These are phyloP conservation scores for Chloroceryle inda DNA, from an alignment of 2,797 vertebrate genomes.

Conservation along the genomic window DNA sequence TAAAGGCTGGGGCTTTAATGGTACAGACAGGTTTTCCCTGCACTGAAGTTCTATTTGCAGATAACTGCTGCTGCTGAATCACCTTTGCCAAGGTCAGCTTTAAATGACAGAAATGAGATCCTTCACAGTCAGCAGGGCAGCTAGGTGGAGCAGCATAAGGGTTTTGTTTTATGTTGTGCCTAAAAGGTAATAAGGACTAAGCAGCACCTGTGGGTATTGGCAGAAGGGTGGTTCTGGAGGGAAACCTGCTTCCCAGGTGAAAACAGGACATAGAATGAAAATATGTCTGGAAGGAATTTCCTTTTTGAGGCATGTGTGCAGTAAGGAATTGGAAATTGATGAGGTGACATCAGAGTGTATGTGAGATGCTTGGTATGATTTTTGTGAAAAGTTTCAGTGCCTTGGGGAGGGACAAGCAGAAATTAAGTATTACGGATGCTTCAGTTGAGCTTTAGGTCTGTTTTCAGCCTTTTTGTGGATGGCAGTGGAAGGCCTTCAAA, in stretches of 20 bases:
- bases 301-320: background rate
- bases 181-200: background rate
- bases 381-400: conserved; percentile 38
- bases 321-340: background rate
- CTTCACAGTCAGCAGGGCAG: background rate
- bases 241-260: background rate
- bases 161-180: background rate
- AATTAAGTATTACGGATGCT: conserved; percentile 63
- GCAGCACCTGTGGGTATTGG: background rate
- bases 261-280: background rate
- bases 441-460: conserved; percentile 51
- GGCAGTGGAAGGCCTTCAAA: conserved; percentile 22
- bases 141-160: background rate
- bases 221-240: background rate
- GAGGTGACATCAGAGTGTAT: conserved; percentile 24
- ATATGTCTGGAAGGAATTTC: conserved; percentile 29
- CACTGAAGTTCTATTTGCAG: background rate
- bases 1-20: background rate
- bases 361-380: conserved; percentile 51
- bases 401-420: conserved; percentile 16
- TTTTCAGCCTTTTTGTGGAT: conserved; percentile 50
- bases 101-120: background rate
- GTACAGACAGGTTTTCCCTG: background rate
- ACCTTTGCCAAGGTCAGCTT: conserved; percentile 10
- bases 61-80: background rate